Base-by-base conservation (phyloP, 2,113 vertebrate genomes). In the Melanerpes formicivorus region DNA sequence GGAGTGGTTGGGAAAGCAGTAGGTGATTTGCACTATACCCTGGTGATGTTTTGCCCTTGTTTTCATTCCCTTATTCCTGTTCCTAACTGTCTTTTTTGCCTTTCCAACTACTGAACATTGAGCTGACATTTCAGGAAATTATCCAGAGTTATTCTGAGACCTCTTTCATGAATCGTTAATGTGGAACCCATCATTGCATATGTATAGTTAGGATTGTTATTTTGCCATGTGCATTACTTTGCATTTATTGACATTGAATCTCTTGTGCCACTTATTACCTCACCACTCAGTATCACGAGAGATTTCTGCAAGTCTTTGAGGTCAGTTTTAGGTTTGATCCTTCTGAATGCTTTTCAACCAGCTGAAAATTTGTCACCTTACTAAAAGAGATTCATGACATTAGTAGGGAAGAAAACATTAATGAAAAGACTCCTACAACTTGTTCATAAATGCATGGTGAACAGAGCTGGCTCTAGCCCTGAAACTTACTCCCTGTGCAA, bases 221-320 rank as follows among this genome's bases (percentile, higher is more conserved):
- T 96, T 95, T 95, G 70, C 93, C 88, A 84, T 93, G 92, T 93
- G 95, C 93, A 96, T 96, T 95, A 95, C 92, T 96, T 96, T 95
- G 95, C 95, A 96, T 96, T 95, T 96, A 96, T 96, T 96, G 95
- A 96, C 95, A 96, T 95, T 95, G 95, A 96, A 75, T 93, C 54
- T 95, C 92, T 95, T 94, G 88, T 94, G 82, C 74, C 92, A 88
- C 60, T 90, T 93, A 78, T 83, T 90, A 80, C 56, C 37, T 22
- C 18, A 4, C 67, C 65, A 89, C 2, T 9, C 9, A 59, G n/a
- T 48, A 81, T 37, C 82, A 78, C 16, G 42, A 93, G 71, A 78
- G 58, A 8, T 88, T 93, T 90, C 65, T 78, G 50, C n/a, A 54
- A 88, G 62, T 44, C 55, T 86, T 44, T 80, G 65, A 86, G 90